Percentiles rank a stretch among this genome's conserved stretches.
These are phyloP conservation scores for Chroicocephalus ridibundus DNA, from an alignment of 2,113 vertebrate genomes.

Conservation along the genomic window DNA sequence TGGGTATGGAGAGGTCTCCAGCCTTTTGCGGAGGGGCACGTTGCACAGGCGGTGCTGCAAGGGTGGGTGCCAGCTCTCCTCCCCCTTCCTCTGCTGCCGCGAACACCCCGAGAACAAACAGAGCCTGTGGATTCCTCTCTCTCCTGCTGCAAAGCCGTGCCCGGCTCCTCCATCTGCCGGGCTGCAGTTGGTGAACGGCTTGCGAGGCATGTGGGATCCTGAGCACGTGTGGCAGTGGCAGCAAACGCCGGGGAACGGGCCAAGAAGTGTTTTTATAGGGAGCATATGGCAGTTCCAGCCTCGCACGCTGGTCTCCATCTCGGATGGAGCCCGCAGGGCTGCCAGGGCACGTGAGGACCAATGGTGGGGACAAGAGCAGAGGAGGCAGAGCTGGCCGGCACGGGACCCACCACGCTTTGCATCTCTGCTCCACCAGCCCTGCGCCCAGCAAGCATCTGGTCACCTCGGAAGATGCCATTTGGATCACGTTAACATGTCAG, in stretches of 20 bases:
- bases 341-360: rapidly evolving
- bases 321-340: neutral
- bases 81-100: neutral
- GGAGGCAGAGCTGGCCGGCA: neutral
- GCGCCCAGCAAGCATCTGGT: neutral
- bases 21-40: neutral
- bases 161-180: constrained; percentile 42
- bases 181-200: constrained; percentile 38
- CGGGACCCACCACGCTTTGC: rapidly evolving
- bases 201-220: constrained; percentile 36
- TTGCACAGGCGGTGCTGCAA: neutral
- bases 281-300: constrained; percentile 23
- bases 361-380: rapidly evolving
- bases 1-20: neutral
- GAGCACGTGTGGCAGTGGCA: neutral
- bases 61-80: neutral
- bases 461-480: neutral
- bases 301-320: neutral
- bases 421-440: neutral
- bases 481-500: neutral
- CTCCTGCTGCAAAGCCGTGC: neutral
- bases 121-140: constrained; percentile 9
- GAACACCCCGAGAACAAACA: constrained; percentile 9
- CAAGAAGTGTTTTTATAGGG: constrained; percentile 2
- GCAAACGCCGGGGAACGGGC: neutral